Evolutionary conservation across 2,797 vertebrate genomes (phyloP).

Genomic region (Karalla daura): DNA sequence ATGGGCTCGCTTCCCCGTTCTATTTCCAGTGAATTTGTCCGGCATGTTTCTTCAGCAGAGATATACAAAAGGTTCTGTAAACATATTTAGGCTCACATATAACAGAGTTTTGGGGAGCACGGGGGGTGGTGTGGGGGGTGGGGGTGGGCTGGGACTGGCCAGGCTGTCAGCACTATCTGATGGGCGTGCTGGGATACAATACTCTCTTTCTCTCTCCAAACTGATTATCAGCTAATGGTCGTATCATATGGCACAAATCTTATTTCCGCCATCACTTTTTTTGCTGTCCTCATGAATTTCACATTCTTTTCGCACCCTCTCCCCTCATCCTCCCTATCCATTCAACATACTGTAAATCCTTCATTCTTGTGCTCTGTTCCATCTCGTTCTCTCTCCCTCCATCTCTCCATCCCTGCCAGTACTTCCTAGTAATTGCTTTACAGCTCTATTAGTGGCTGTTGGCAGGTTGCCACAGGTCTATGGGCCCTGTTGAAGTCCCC

Average conservation of each 20-base stretch:
- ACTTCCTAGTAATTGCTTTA: slow-evolving; percentile 83
- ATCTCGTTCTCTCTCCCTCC: slow-evolving; percentile 34
- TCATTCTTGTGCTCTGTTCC: slow-evolving; percentile 39
- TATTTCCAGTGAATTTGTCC: slow-evolving; percentile 15
- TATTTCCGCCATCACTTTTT: slow-evolving; percentile 56
- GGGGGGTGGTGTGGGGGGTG: too few relatives aligned
- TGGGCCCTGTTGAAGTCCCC: slow-evolving; percentile 66
- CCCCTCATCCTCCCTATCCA: slow-evolving; percentile 10
- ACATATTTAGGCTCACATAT: slow-evolving; percentile 9
- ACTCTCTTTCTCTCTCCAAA: slow-evolving; percentile 40
- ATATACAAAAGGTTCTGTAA: slow-evolving; percentile 43
- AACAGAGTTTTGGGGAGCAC: slow-evolving; percentile 15
- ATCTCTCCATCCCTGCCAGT: slow-evolving; percentile 46
- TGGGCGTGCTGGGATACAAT: slow-evolving; percentile 34
- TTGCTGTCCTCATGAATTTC: slow-evolving; percentile 47
- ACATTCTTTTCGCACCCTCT: slow-evolving; percentile 27
- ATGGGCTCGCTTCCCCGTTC: slow-evolving; percentile 25
- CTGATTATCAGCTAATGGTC: slow-evolving; percentile 67
- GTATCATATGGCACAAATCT: slow-evolving; percentile 71
- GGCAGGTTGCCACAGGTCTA: slow-evolving; percentile 71
- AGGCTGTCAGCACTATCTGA: slow-evolving; percentile 34
- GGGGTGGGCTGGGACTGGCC: too few relatives aligned
- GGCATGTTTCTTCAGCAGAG: slow-evolving; percentile 25
- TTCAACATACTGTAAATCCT: slow-evolving; percentile 37
- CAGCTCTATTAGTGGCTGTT: slow-evolving; percentile 72